Percentiles rank a stretch among this genome's conserved stretches.
Conservation (phyloP, 2,888 invertebrate species). For the Temnothorax ravouxi region DNA sequence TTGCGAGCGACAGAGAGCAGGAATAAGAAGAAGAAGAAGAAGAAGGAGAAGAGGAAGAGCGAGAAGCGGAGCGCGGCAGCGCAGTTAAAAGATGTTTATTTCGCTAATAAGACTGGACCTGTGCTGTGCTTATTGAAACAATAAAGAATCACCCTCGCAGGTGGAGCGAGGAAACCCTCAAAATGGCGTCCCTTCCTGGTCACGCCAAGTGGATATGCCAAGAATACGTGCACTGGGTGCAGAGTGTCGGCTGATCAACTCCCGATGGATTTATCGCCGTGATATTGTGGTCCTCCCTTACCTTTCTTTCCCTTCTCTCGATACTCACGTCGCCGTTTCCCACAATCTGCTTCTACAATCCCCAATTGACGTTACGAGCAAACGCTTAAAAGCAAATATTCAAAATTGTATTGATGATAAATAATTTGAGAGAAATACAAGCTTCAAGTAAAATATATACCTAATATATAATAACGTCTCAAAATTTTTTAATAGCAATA, state of each 20-base stretch:
- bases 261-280: constrained; percentile 83
- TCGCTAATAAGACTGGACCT: constrained; percentile 86
- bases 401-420: background rate
- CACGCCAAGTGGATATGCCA: constrained; percentile 77
- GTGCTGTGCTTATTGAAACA: constrained; percentile 86
- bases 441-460: background rate
- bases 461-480: background rate
- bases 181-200: constrained; percentile 80
- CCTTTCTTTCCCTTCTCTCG: constrained; percentile 41
- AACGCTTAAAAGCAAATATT: background rate
- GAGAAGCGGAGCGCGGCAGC: constrained; percentile 69
- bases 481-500: background rate
- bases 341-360: constrained; percentile 60
- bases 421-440: background rate
- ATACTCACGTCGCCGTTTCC: constrained; percentile 50
- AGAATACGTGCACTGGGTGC: constrained; percentile 83
- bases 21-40: constrained; percentile 1
- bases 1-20: constrained; percentile 1
- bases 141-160: constrained; percentile 84
- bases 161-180: constrained; percentile 74
- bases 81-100: constrained; percentile 86
- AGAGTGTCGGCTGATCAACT: constrained; percentile 81
- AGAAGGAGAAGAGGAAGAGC: constrained; percentile 21
- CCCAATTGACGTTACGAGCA: constrained; percentile 23
- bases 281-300: constrained; percentile 78